phyloP scores from a whole-genome alignment of 2,888 invertebrate species.

The Holacanthella duospinosa region DNA sequence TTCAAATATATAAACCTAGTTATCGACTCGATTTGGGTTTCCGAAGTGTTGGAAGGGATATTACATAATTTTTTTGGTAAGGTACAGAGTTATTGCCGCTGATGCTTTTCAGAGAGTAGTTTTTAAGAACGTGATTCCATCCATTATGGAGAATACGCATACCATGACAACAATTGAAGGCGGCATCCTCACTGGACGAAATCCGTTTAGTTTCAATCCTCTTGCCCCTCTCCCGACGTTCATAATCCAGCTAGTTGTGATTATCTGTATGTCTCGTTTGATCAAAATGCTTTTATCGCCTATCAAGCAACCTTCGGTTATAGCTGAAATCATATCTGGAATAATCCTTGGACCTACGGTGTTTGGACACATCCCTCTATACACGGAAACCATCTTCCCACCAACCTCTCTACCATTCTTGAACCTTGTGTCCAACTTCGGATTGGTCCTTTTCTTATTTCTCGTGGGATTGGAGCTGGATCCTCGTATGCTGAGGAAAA shows the following conservation, averaged over 20 bases:
- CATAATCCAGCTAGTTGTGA: slow-evolving; percentile 23
- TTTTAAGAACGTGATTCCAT: no score
- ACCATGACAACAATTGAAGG: slow-evolving; percentile 14
- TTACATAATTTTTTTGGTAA: no score
- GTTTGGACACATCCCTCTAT: slow-evolving; percentile 21
- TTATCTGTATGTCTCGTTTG: slow-evolving; percentile 22
- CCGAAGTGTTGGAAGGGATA: no score
- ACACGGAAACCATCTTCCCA: slow-evolving; percentile 18
- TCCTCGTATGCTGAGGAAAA: slow-evolving; percentile 22
- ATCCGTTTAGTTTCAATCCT: slow-evolving; percentile 18
- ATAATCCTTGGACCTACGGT: slow-evolving; percentile 24
- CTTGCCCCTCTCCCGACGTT: slow-evolving; percentile 20
- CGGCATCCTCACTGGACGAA: slow-evolving; percentile 22
- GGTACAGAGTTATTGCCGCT: no score
- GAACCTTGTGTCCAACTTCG: slow-evolving; percentile 27
- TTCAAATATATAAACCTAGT: no score
- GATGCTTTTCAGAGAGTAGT: no score
- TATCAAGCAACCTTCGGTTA: slow-evolving; percentile 26
- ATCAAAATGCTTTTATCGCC: slow-evolving; percentile 22
- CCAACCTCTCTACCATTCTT: slow-evolving; percentile 21
- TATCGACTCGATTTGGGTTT: no score
- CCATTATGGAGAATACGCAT: no score
- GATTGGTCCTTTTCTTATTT: slow-evolving; percentile 27
- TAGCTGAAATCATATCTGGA: slow-evolving; percentile 28
- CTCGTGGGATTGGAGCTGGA: slow-evolving; percentile 29